phyloP scores from a whole-genome alignment of 2,113 vertebrate genomes.

The Lanius collurio region DNA sequence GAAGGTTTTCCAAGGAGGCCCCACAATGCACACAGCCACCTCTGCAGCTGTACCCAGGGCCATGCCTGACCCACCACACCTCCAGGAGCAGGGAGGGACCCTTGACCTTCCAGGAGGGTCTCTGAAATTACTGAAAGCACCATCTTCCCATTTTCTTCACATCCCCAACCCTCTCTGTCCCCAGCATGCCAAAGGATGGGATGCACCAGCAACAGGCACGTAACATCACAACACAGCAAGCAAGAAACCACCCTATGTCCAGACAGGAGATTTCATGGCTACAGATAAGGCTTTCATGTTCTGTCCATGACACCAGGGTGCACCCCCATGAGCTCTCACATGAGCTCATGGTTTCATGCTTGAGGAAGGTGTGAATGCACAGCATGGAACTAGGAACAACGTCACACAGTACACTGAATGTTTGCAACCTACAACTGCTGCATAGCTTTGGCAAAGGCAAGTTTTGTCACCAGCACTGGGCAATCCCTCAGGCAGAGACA shows the following conservation, averaged over 20 bases:
- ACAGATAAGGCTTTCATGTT: background rate
- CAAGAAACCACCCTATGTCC: background rate
- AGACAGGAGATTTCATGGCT: background rate
- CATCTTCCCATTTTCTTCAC: background rate
- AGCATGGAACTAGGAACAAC: accelerated
- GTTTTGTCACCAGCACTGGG: accelerated
- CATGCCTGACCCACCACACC: background rate
- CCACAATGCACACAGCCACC: background rate
- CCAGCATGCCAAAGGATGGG: background rate
- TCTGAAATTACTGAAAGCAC: background rate
- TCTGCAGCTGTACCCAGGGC: background rate
- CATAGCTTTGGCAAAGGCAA: background rate
- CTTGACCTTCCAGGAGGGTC: background rate
- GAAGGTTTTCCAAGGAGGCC: background rate
- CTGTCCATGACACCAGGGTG: background rate
- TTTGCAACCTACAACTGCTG: background rate
- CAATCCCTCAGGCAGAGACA: background rate
- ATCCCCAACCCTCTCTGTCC: background rate
- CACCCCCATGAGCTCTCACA: accelerated
- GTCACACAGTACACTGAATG: accelerated
- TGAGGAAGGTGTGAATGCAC: background rate
- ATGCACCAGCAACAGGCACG: background rate
- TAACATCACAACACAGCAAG: background rate
- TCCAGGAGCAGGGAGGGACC: background rate
- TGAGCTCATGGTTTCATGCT: accelerated